These are phyloP conservation scores for Iselma pallidipennis DNA, from an alignment of 2,888 invertebrate genomes.

Conservation along the genomic window DNA sequence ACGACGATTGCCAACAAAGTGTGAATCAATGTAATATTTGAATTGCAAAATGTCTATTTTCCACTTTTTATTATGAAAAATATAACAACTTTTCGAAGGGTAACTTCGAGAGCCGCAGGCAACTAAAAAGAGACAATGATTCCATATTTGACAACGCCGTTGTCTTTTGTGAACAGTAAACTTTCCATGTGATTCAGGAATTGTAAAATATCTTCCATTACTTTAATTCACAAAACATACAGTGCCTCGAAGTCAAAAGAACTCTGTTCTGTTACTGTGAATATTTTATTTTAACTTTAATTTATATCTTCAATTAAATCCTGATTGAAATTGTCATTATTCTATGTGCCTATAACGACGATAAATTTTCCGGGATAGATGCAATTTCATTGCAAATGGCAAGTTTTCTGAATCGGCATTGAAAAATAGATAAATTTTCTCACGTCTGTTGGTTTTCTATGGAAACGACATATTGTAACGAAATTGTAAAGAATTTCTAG, in stretches of 20 bases:
- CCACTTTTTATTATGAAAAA: slow-evolving; percentile 12
- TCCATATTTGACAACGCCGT: neutral
- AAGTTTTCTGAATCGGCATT: neutral
- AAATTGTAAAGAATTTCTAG: neutral
- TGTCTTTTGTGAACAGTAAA: neutral
- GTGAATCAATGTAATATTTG: slow-evolving; percentile 23
- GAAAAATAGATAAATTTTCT: neutral
- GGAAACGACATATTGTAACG: neutral
- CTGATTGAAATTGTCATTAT: too few relatives aligned
- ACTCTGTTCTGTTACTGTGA: too few relatives aligned
- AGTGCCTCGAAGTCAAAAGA: neutral
- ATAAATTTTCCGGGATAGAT: neutral
- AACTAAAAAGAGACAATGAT: neutral
- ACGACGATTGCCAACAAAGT: slow-evolving; percentile 10
- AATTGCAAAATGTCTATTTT: slow-evolving; percentile 25
- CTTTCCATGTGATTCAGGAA: neutral
- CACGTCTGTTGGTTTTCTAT: neutral
- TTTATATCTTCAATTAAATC: too few relatives aligned
- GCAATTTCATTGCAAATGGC: neutral
- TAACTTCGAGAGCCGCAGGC: slow-evolving; percentile 12
- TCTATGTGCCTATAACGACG: too few relatives aligned
- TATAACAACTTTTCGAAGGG: slow-evolving; percentile 21
- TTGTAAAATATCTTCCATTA: neutral
- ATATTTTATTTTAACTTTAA: too few relatives aligned
- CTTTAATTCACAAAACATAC: neutral